Conservation (phyloP, 2,113 vertebrate species). For the Antidorcas marsupialis region DNA sequence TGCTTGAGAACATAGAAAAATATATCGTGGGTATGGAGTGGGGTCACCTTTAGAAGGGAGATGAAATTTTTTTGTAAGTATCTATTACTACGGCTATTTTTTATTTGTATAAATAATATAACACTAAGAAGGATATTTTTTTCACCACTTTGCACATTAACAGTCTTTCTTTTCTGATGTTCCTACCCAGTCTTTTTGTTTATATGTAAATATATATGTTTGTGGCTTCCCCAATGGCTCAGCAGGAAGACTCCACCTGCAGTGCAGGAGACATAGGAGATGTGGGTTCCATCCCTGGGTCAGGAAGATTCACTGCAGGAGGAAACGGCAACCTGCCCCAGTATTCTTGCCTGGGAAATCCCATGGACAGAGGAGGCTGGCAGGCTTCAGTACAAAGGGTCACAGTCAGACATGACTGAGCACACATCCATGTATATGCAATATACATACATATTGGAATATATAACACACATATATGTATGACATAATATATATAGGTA, state of each 20-base stretch:
- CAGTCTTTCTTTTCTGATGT: neutral
- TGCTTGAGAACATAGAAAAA: neutral
- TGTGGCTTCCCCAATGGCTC: neutral
- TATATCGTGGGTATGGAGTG: neutral
- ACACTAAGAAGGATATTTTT: neutral
- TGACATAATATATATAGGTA: neutral
- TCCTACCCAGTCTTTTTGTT: neutral
- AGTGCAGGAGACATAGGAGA: neutral
- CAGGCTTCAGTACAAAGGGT: neutral
- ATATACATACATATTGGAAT: neutral
- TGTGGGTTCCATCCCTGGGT: neutral
- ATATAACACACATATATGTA: neutral
- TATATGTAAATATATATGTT: neutral
- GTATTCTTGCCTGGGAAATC: neutral
- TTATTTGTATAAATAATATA: neutral
- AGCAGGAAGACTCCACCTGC: neutral
- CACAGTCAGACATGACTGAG: neutral
- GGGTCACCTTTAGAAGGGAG: neutral
- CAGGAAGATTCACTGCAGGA: neutral
- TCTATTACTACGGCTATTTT: neutral
- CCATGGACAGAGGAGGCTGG: neutral
- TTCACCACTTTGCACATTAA: neutral
- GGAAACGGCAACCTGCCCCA: neutral
- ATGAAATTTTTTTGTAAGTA: neutral
- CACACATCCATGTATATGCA: neutral